Evolutionary conservation across 2,113 vertebrate genomes (phyloP), one percentile per base, ranked within the genome.

Genomic region (Podiceps cristatus): DNA sequence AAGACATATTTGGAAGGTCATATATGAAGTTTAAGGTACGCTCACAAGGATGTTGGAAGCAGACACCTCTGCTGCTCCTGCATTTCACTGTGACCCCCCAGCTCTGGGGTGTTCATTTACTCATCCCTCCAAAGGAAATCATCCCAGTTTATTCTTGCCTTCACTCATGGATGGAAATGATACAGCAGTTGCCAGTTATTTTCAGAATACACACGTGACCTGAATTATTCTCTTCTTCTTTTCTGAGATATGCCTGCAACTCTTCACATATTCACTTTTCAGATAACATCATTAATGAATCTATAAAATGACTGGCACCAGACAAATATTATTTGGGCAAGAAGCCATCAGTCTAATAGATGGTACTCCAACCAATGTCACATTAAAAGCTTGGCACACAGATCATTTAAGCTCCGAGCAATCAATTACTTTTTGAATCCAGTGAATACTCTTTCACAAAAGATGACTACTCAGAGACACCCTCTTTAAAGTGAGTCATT

Each of bases 231-330:
- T 88, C 28, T 27, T 75, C 24, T 75, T 81, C 37, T 68, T 93
- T 73, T 69, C 71, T 75, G 47, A 33, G 33, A 63, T 86, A 53
- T 75, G 86, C 53, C 52, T 87, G 73, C 33, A 85, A 72, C 52
- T 18, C 49, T 85, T 91, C 45, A 89, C 53, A 47, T 47, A 82
- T 5, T 67, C 60, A 37, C 44, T 93, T 89, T 91, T 74, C 60
- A 79, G 62, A 94, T 76, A 90, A 94, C 3, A 9, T 56, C 90
- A 94, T 75, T 82, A 95, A 91, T 86, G 60, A 95, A 94, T 53
- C 52, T 62, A 91, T 75, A 66, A 92, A 96, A 91, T 94, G 62
- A 93, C n/a, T 93, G 77, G 86, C 84, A 97, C 33, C 79, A 93
- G 68, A n/a, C 42, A 93, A 93, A 62, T 37, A 90, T 52, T 67